Conservation (phyloP, 2,888 invertebrate species). For the Lacanobia oleracea region DNA sequence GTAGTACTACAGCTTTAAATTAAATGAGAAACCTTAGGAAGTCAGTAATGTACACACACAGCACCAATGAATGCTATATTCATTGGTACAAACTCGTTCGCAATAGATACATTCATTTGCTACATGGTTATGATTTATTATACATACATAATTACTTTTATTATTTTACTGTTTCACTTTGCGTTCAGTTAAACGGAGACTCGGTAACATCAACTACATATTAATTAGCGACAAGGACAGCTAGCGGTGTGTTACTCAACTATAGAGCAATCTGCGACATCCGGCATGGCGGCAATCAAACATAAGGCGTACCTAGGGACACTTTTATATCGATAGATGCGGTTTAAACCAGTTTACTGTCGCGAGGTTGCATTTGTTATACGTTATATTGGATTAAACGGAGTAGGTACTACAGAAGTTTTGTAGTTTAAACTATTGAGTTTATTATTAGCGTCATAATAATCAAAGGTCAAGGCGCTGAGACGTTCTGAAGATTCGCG, state of each 20-base stretch:
- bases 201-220: slow-evolving; percentile 22
- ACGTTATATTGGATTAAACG: slow-evolving; percentile 9
- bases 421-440: not conserved
- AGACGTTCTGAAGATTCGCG: not conserved
- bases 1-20: not conserved
- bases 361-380: not conserved
- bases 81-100: not conserved
- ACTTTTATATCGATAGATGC: not conserved
- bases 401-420: not conserved
- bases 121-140: slow-evolving; percentile 7
- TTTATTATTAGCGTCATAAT: not conserved
- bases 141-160: not conserved
- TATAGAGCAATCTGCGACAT: slow-evolving; percentile 53
- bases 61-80: too few species aligned
- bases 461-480: not conserved
- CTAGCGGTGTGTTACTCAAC: slow-evolving; percentile 31
- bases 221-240: slow-evolving; percentile 43
- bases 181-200: slow-evolving; percentile 24
- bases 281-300: slow-evolving; percentile 42
- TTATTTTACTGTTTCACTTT: slow-evolving; percentile 18
- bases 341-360: slow-evolving; percentile 12
- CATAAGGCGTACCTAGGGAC: slow-evolving; percentile 7
- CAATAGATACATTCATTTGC: slow-evolving; percentile 3
- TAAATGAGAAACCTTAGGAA: not conserved
- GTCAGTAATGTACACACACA: not conserved